Evolutionary conservation across 2,888 invertebrate genomes (phyloP), one percentile per base, ranked within the genome.

Genomic region (Oxytorus armatus): DNA sequence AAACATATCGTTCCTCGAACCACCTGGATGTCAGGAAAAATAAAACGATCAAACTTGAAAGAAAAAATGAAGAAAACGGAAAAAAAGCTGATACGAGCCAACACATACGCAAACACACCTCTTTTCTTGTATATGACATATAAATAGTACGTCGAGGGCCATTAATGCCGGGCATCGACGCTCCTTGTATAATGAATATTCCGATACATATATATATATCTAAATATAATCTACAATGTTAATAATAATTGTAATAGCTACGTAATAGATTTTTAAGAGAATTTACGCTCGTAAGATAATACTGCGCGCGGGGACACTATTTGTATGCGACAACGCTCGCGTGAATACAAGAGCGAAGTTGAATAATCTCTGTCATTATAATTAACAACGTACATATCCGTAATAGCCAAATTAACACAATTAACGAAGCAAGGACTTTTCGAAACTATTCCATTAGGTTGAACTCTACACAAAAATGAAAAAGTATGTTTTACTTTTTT

Each of bases 161-260:
- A 55, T 66, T 49, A 61, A 72, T 61, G 57, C 72, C 72, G 66
- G 36, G 59, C 76, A 68, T 51, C 68, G 72, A 49, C 61, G 63
- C 55, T 76, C 53, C 72, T 76, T 80, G 79, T 80, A 80, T 76
- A 72, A 79, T 72, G 79, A 80, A 76, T 80, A 76, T 76, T 76
- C 79, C 79, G 76, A 42, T 80, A 79, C 16, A 33, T 55, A 55
- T 53, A 65, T 66, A 63, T 42, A 69, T 63, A 51, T 63, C 53
- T 33, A 55, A 53, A 78, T 73, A 36, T 65, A 57, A 69, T 69
- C 11, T 59, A 59, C 36, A 21, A 55, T 68, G 69, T 69, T 14
- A 39, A 75, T 72, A 47, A 68, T 72, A 44, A 73, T 69, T 69
- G 44, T 63, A 29, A 63, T 73, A 73, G 65, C 16, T 57, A 57